Evolutionary conservation across 53 echinoderm and acorn worm species (phyloP).

Genomic region (Hippasteria phrygiana): DNA sequence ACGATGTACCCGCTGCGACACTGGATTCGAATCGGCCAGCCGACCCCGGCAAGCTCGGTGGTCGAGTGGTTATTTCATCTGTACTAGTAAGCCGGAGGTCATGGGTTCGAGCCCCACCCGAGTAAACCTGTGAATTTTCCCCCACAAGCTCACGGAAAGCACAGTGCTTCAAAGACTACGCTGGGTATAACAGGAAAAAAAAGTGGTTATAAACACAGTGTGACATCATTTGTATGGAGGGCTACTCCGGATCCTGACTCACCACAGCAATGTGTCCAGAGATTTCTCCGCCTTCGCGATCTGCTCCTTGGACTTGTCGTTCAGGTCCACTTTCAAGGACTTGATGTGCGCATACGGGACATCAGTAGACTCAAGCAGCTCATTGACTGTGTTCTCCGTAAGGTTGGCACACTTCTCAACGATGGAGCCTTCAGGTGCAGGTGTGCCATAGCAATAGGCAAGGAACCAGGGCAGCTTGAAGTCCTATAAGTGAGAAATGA

Average conservation of each 20-base stretch:
- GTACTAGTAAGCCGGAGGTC: too few species aligned
- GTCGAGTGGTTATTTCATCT: too few species aligned
- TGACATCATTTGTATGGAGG: too few species aligned
- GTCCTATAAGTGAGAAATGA: constrained; percentile 71
- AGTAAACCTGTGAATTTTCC: too few species aligned
- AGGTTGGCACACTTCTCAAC: constrained; percentile 71
- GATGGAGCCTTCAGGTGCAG: constrained; percentile 82
- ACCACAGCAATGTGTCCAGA: constrained; percentile 87
- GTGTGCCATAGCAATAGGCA: constrained; percentile 84
- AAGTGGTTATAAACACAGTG: background rate
- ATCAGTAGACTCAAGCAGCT: constrained; percentile 62
- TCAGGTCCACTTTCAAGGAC: constrained; percentile 50
- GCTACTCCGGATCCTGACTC: background rate
- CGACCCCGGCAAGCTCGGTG: too few species aligned
- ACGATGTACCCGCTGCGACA: too few species aligned
- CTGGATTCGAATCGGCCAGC: too few species aligned
- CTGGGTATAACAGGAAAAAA: background rate
- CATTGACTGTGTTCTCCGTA: constrained; percentile 77
- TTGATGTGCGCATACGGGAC: constrained; percentile 91
- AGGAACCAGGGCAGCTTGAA: constrained; percentile 91
- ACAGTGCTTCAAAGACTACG: too few species aligned
- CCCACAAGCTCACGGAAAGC: too few species aligned
- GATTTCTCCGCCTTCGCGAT: constrained; percentile 83
- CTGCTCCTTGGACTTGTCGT: constrained; percentile 71
- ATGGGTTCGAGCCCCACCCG: too few species aligned